Conservation (phyloP, 2,113 vertebrate species). For the Plectropomus leopardus region DNA sequence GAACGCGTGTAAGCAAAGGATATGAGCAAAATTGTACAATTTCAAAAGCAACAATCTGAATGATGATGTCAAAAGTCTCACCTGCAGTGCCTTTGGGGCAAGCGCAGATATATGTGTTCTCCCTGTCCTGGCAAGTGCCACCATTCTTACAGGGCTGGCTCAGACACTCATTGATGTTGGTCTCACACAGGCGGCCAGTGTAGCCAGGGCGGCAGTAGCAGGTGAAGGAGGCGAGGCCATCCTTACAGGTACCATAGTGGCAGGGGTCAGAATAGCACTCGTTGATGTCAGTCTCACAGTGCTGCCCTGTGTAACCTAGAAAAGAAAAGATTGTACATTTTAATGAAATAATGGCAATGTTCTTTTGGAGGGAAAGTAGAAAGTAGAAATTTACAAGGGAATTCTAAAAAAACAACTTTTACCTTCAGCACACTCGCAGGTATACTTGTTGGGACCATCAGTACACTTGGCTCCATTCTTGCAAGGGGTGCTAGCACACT, state of each 20-base stretch:
- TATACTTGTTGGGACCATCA: conserved; percentile 95
- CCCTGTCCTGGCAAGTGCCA: conserved; percentile 93
- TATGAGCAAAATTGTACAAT: background rate
- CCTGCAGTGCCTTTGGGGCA: conserved; percentile 96
- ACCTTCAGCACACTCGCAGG: conserved; percentile 96
- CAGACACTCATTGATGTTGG: conserved; percentile 95
- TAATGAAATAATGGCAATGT: background rate
- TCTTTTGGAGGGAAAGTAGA: background rate
- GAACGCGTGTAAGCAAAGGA: background rate
- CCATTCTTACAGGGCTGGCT: conserved; percentile 96
- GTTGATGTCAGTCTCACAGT: conserved; percentile 92
- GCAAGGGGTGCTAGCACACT: conserved; percentile 96
- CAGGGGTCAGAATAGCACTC: conserved; percentile 94
- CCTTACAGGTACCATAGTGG: conserved; percentile 93
- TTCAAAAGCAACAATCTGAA: background rate
- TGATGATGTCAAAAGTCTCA: conserved; percentile 62
- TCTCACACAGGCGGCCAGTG: conserved; percentile 93
- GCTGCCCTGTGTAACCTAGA: conserved; percentile 90
- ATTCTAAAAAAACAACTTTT: conserved; percentile 8
- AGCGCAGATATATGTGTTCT: conserved; percentile 91
- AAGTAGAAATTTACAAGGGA: background rate
- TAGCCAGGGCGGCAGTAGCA: conserved; percentile 93
- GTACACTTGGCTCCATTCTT: conserved; percentile 94
- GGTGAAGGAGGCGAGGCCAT: conserved; percentile 90
- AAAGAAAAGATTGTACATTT: background rate